Evolutionary conservation across 2,797 vertebrate genomes (phyloP), one percentile per base, ranked within the genome.

Genomic region (Epinephelus awoara): DNA sequence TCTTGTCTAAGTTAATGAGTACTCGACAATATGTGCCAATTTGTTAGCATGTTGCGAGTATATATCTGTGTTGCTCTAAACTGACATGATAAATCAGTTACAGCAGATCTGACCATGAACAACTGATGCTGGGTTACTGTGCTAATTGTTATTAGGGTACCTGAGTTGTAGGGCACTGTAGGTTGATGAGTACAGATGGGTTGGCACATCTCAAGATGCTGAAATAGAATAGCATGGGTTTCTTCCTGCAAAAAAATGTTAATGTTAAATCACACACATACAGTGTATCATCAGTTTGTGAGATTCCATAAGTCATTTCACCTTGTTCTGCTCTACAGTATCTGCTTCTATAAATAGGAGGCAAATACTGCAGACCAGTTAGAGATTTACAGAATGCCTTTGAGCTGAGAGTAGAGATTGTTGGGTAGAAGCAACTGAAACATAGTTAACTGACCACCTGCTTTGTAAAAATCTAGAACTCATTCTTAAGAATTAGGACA

Each of bases 121-220:
- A 49, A 18, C 1, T 3, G 5, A 21, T 46, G 19, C 5, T 10
- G 14, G 17, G 3, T 38, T 13, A 3, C 34, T 58, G 27, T 5
- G 46, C 5, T 50, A 4, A 10, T 12, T 55, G 38, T 61, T n/a
- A 5, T 46, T 23, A 1, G 29, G 12, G 27, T 83, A 95, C 94
- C 93, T 95, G 97, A 80, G 95, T 97, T 44, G 97, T 98, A 67
- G 97, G 97, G 91, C 97, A 99, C 94, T 97, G 97, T 5, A 99
- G 94, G 86, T 96, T 96, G 87, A 97, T 93, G 75, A 99, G 89
- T 71, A 97, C 91, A 0, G 95, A 63, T 0, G 97, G 96, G 85
- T 89, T 97, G 79, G 96, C 94, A 94, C 97, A 99, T 93, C 96
- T 96, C 67, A 99, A 87, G 83, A 97, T 95, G 91, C 98, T 98